Evolutionary conservation across 2,113 vertebrate genomes (phyloP).

Genomic region (Sylvietta virens): DNA sequence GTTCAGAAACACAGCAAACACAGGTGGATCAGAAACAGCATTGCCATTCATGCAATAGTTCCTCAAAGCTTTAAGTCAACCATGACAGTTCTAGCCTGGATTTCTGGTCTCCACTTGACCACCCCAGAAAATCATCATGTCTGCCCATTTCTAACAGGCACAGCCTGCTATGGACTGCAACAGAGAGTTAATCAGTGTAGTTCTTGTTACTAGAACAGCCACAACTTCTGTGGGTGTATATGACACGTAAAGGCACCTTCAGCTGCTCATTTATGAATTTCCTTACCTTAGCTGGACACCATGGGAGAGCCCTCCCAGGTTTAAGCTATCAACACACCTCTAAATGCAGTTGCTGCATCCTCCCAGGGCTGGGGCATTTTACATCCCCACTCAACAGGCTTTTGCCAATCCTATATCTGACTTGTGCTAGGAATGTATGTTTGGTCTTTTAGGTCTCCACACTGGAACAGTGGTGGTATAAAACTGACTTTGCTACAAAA

Average conservation of each 20-base stretch:
- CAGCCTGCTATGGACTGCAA: background rate
- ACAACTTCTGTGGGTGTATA: background rate
- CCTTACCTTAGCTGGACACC: background rate
- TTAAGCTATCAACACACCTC: background rate
- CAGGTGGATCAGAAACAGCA: background rate
- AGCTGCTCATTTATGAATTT: background rate
- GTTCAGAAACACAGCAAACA: background rate
- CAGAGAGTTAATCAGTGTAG: background rate
- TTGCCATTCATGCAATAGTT: background rate
- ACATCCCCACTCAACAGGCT: background rate
- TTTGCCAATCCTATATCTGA: background rate
- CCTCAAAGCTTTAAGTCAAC: background rate
- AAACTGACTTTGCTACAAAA: background rate
- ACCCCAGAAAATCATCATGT: background rate
- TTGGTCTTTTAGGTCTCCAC: background rate
- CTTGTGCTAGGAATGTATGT: rapidly evolving
- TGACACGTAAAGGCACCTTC: rapidly evolving
- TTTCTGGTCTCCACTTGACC: background rate
- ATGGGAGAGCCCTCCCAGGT: background rate
- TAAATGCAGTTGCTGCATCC: background rate
- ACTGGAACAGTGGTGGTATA: background rate
- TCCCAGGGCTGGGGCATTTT: background rate
- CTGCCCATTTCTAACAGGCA: background rate
- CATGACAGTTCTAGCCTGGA: background rate
- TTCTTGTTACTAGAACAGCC: background rate